These are phyloP conservation scores for Lysandra coridon DNA, from an alignment of 2,888 invertebrate genomes.

Conservation along the genomic window DNA sequence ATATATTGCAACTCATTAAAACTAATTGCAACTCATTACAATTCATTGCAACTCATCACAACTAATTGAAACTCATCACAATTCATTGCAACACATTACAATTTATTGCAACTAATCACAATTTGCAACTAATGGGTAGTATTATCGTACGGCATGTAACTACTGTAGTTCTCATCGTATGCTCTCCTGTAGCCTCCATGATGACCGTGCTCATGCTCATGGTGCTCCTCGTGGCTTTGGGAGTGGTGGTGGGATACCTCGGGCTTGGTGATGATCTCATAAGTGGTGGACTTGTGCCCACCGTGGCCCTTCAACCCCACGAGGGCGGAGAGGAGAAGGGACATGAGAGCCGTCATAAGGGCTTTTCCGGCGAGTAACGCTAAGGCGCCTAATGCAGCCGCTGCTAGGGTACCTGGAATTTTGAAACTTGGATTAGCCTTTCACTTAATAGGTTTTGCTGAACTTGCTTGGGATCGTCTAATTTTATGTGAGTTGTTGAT, in stretches of 20 bases:
- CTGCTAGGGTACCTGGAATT: conserved; percentile 83
- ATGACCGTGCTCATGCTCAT: conserved; percentile 76
- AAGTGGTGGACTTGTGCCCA: conserved; percentile 87
- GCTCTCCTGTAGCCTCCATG: conserved; percentile 80
- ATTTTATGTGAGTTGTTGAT: too few species aligned
- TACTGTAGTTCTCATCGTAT: conserved; percentile 71
- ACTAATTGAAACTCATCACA: neutral
- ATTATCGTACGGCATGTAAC: conserved; percentile 69
- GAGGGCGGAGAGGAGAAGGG: conserved; percentile 87
- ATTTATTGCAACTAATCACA: neutral
- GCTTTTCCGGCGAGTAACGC: conserved; percentile 92
- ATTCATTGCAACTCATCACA: neutral
- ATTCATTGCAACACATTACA: neutral
- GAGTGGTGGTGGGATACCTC: conserved; percentile 86
- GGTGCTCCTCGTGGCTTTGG: conserved; percentile 85
- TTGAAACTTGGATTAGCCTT: neutral
- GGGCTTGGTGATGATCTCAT: conserved; percentile 91
- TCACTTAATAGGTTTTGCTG: neutral
- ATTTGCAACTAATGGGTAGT: conserved; percentile 43
- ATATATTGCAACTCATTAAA: neutral
- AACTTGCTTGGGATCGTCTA: too few species aligned
- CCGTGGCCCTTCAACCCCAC: conserved; percentile 87
- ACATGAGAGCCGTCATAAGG: conserved; percentile 89
- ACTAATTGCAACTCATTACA: neutral
- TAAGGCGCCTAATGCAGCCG: conserved; percentile 86